A percentile compares a stretch with the other conserved stretches of the same genome.
Conservation (phyloP, 2,113 vertebrate species). For the Muscicapa adusta region DNA sequence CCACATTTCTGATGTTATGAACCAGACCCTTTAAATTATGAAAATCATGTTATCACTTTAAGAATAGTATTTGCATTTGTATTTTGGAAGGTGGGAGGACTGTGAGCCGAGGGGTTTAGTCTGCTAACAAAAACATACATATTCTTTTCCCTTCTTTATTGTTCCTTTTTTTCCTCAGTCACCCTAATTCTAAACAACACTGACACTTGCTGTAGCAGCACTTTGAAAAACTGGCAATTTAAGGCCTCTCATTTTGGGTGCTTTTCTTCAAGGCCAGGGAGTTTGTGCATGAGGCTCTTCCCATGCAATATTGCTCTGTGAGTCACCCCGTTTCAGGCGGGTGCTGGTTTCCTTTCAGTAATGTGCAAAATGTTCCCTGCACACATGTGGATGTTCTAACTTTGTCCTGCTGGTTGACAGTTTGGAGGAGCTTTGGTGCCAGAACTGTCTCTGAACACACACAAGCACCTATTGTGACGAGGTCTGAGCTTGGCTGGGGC, state of each 20-base stretch:
- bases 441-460: not conserved
- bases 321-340: not conserved
- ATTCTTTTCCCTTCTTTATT: not conserved
- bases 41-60: not conserved
- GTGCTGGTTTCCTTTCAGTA: slow-evolving; percentile 2
- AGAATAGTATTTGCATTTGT: not conserved
- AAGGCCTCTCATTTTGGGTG: not conserved
- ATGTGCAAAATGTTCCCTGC: slow-evolving; percentile 51
- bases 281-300: not conserved
- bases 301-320: not conserved
- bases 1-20: not conserved
- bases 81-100: not conserved
- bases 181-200: not conserved
- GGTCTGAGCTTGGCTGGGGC: not conserved
- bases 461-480: not conserved
- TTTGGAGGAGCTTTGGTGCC: not conserved
- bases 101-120: not conserved
- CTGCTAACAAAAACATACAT: not conserved
- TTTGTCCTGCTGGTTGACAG: not conserved
- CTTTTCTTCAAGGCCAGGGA: not conserved
- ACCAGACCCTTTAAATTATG: not conserved
- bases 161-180: not conserved
- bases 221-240: not conserved
- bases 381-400: not conserved
- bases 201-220: not conserved